Conservation (phyloP, 2,113 vertebrate species). For the Phrynosoma platyrhinos region DNA sequence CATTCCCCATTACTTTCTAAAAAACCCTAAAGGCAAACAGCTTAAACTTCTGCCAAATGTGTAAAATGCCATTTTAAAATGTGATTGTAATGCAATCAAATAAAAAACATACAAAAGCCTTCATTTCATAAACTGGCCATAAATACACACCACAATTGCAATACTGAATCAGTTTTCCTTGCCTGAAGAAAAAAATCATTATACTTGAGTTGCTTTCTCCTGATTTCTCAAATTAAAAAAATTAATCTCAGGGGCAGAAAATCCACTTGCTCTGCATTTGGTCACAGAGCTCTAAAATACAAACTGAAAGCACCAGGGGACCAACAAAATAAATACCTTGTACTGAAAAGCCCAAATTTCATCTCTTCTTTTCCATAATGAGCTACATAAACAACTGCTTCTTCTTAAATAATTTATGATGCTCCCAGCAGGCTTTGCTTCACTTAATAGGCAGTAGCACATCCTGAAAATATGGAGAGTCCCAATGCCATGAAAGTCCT, state of each 20-base stretch:
- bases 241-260: conserved; percentile 30
- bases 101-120: not conserved
- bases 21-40: not conserved
- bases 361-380: conserved; percentile 21
- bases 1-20: not conserved
- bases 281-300: conserved; percentile 18
- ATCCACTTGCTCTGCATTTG: conserved; percentile 5
- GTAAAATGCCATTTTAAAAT: conserved; percentile 6
- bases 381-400: conserved; percentile 31
- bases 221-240: not conserved
- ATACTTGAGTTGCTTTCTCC: not conserved
- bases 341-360: conserved; percentile 22
- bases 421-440: not conserved
- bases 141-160: not conserved
- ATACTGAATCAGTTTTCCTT: conserved; percentile 6
- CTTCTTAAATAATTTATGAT: conserved; percentile 37
- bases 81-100: not conserved
- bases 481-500: not conserved
- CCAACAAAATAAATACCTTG: conserved; percentile 14
- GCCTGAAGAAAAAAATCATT: not conserved
- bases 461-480: not conserved
- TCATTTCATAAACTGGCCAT: conserved; percentile 9
- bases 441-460: not conserved
- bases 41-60: conserved; percentile 15
- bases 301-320: conserved; percentile 10